Base-by-base conservation (phyloP, 2,888 invertebrate species). In the Cosmia trapezina region DNA sequence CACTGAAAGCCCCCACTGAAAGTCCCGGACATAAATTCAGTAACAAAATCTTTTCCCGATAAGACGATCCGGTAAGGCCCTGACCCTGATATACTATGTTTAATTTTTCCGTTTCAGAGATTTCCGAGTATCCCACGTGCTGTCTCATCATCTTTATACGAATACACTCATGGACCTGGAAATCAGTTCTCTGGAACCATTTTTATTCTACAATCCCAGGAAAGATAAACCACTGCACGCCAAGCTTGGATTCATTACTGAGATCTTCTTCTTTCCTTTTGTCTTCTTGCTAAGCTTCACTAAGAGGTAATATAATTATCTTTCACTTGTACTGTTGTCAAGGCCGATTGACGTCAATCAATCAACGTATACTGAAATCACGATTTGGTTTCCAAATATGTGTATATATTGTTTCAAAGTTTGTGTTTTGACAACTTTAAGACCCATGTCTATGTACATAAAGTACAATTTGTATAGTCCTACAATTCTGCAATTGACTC, bases 121-220 rank as follows among this genome's bases (percentile, higher is more conserved):
- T 79, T 98, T 98, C 97, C 96, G 98, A 76, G 97, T 98, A 54
- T 97, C 97, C 0, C 98, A 98, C 87, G 97, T 96, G 0, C 90
- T 98, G 57, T 98, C 98, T 51, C 98, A 98, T 91, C 98, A 98
- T 89, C 93, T 97, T 12, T 98, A 97, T 88, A 97, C 98, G 0
- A 98, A 98, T 89, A 98, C 98, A 0, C 92, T 97, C 6, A 96
- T 97, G 91, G 98, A 98, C 91, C 93, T 97, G 78, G 98, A 98
- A 90, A 94, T 98, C 19, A 97, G 97, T 65, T 93, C 96, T 67
- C 93, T 97, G 51, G 98, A 98, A 88, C 98, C 98, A 0, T 89
- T 97, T 53, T 89, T 98, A 1, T 96, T 97, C 62, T 98, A 97
- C 95, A 91, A 97, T 66, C 98, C 98, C 0, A 91, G 97, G 61